A percentile compares a stretch with the other conserved stretches of the same genome.
These are phyloP conservation scores for Cantharis rustica DNA, from an alignment of 2,888 invertebrate genomes.

Conservation along the genomic window DNA sequence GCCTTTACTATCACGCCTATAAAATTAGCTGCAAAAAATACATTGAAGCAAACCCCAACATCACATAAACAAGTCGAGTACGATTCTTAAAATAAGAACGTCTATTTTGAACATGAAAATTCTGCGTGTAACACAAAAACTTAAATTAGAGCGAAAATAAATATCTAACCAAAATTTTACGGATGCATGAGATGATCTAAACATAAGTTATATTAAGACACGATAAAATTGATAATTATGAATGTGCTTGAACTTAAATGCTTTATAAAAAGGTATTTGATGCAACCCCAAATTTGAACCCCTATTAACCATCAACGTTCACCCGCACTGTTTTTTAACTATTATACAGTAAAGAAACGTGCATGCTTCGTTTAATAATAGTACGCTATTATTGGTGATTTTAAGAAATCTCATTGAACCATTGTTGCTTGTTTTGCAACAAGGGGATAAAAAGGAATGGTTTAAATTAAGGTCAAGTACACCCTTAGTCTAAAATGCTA, in stretches of 20 bases:
- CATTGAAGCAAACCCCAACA: constrained; percentile 19
- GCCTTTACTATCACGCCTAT: constrained; percentile 15
- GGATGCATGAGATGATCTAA: neutral
- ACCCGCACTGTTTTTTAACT: constrained; percentile 32
- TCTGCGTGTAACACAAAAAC: constrained; percentile 27
- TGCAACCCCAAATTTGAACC: constrained; percentile 17
- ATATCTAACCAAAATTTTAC: neutral
- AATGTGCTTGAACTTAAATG: constrained; percentile 15
- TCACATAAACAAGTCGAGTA: constrained; percentile 22
- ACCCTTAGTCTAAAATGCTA: neutral
- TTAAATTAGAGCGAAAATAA: neutral
- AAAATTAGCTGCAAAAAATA: constrained; percentile 25
- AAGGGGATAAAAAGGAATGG: constrained; percentile 18
- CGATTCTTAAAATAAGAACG: constrained; percentile 38
- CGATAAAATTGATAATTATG: constrained; percentile 3
- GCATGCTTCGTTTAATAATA: constrained; percentile 33
- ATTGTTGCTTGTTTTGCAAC: constrained; percentile 31
- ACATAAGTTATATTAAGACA: neutral
- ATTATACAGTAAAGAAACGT: constrained; percentile 35
- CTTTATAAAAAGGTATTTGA: constrained; percentile 16
- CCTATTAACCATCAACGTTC: constrained; percentile 20
- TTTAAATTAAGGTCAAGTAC: constrained; percentile 17
- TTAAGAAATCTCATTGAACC: constrained; percentile 20
- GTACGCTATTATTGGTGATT: constrained; percentile 29
- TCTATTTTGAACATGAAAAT: constrained; percentile 36